A percentile compares a stretch with the other conserved stretches of the same genome.
phyloP scores from a whole-genome alignment of 1,140 invertebrate genomes.

The Dendrolimus kikuchii region DNA sequence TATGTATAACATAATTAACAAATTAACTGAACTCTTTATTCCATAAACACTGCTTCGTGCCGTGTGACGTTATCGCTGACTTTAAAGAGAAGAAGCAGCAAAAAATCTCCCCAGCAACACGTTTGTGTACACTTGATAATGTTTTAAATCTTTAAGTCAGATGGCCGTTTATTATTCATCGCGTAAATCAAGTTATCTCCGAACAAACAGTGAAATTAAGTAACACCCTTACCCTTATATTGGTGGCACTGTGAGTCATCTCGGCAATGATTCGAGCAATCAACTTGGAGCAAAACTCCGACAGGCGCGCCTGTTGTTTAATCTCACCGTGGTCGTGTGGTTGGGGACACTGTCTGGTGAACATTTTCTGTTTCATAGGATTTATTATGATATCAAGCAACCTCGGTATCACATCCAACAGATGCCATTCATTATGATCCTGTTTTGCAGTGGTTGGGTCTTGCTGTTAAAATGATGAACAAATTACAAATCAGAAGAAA shows the following conservation, averaged over 20 bases:
- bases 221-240: constrained; percentile 30
- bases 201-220: too few species aligned
- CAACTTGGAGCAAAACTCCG: constrained; percentile 90
- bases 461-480: constrained; percentile 8
- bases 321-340: constrained; percentile 58
- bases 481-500: too few species aligned
- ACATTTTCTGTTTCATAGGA: constrained; percentile 79
- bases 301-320: constrained; percentile 63
- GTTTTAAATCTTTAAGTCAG: too few species aligned
- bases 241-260: constrained; percentile 82
- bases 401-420: constrained; percentile 88
- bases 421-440: constrained; percentile 76
- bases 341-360: constrained; percentile 46
- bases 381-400: constrained; percentile 86
- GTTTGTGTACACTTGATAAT: too few species aligned
- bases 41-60: too few species aligned
- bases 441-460: constrained; percentile 18
- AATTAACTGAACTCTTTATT: too few species aligned
- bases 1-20: too few species aligned
- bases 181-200: too few species aligned
- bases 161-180: too few species aligned
- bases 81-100: too few species aligned
- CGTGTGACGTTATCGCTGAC: too few species aligned
- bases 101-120: too few species aligned
- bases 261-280: constrained; percentile 90